Base-by-base conservation (phyloP, 2,797 vertebrate genomes). In the Anolis apletophallus region DNA sequence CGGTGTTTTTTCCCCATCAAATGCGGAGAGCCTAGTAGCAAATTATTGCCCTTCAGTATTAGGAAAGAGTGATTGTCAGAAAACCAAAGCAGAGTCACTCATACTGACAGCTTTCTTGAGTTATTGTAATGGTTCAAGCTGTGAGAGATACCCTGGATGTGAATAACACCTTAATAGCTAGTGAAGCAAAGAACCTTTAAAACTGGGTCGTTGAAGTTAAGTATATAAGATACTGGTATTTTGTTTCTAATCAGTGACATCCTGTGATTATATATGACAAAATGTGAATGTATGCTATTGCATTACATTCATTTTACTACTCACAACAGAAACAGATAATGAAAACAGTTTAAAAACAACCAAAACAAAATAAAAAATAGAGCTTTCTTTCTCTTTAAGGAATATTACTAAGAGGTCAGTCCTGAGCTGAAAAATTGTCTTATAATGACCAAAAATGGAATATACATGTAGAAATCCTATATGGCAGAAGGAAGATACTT, bases 71-170 rank as follows among this genome's bases (percentile, higher is more conserved):
- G 69, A 80, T 78, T 88, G 78, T 90, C 89, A 88, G 82, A 68
- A 91, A 84, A 86, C 80, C 72, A 88, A 23, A 1, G 64, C 26
- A 73, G 61, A 84, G 76, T 88, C 88, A 90, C 87, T 92, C 79
- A 79, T 73, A 78, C 19, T 0, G 0, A 79, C 76, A 91, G 69
- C 80, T 91, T 89, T 85, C 90, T 90, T 71, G 90, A 89, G 89
- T 93, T 93, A 93, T 86, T 80, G 90, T 59, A 92, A 91, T 85
- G 75, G 71, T 75, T 91, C 91, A 91, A 52, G 76, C 61, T 89
- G 88, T 92, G 88, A 91, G 89, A 83, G 46, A 59, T 74, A n/a
- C 90, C 88, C 89, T 91, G 71, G 61, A 76, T 90, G 82, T 86
- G 91, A 92, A 85, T 73, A 86, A 26, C 40, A 81, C 78, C 87